Evolutionary conservation across 1,140 invertebrate species (phyloP), one percentile per base, ranked within the genome.

Genomic region (Lordiphosa stackelbergi): DNA sequence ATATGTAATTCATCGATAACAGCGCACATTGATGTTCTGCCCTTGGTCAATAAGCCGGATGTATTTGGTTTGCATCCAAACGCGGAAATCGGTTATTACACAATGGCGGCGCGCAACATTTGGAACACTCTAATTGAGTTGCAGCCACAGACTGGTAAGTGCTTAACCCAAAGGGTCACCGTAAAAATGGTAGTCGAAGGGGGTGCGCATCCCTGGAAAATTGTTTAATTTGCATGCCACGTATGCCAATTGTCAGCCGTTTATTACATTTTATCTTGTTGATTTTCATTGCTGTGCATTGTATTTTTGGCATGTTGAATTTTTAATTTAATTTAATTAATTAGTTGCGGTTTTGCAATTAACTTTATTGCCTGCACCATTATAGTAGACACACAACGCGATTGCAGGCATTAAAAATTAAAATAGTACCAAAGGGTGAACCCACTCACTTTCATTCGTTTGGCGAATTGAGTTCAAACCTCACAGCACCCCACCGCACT

Each of bases 21-120:
- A 87, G 85, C 78, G 47, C 85, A 87, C 66, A 94, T 95, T 66
- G 93, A 95, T 72, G 89, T 90, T 60, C 78, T 95, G 6, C 94
- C 94, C 4, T 75, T 95, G 31, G 90, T 91, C 3, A 94, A 95
- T 69, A 92, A 92, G 19, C 96, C 96, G 1, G 94, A 95, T 85
- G 93, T 97, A 52, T 94, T 97, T 89, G 96, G 96, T 55, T 90
- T 98, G 68, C 95, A 98, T 89, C 91, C 93, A 35, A 98, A 98
- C 89, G 96, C 95, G 5, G 96, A 97, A 90, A 97, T 97, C 84
- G 93, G 93, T n/a, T 95, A 95, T 86, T 96, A 96, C 85, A 96
- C 94, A 36, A 91, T 94, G 87, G 93, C 94, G 1, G 93, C 94
- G 4, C 92, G 93, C 70, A 92, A 93, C 74, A 95, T 97, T 89